Base-by-base conservation (phyloP, 2,113 vertebrate species). In the Microtus richardsoni region DNA sequence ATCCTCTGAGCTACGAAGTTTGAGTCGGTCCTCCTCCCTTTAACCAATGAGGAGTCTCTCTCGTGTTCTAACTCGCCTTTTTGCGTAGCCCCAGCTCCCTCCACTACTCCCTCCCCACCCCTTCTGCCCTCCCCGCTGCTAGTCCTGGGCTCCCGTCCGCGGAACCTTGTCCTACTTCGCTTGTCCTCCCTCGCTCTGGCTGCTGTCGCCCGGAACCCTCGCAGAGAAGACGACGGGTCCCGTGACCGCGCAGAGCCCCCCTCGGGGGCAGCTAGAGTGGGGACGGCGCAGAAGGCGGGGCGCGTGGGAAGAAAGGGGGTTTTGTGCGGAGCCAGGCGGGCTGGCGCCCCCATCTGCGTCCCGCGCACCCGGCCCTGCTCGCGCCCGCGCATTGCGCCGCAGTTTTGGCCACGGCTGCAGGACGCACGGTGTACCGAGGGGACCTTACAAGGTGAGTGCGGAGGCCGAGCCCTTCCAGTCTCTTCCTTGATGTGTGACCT, bases 131-230 rank as follows among this genome's bases (percentile, higher is more conserved):
- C 91, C 75, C 64, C 47, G 2, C 90, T 44, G 79, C 89, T 52
- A 60, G 93, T 64, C 74, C 36, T 49, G 70, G 28, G 91, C 93
- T 88, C 84, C 73, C 88, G 78, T 94, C 93, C 60, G 90, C 60
- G n/a, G 93, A 96, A 96, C 89, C 73, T 95, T 97, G 97, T 96
- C 97, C 97, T 97, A 98, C 94, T 98, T 98, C 96, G 71, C 91
- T 88, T 64, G 97, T 91, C 97, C 97, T 97, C 94, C 96, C 97
- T 97, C 94, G 95, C 90, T 92, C 78, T 96, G 60, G 62, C 95
- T 13, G 66, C 91, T 3, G 95, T 95, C 91, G 58, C 95, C 90
- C 64, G 75, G 92, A 80, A 84, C 79, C 64, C 49, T 88, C 73
- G 28, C 94, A 80, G 80, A 86, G 73, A 91, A 96, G 91, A 82